Base-by-base conservation (phyloP, 2,888 invertebrate species). In the Incurvaria masculella region DNA sequence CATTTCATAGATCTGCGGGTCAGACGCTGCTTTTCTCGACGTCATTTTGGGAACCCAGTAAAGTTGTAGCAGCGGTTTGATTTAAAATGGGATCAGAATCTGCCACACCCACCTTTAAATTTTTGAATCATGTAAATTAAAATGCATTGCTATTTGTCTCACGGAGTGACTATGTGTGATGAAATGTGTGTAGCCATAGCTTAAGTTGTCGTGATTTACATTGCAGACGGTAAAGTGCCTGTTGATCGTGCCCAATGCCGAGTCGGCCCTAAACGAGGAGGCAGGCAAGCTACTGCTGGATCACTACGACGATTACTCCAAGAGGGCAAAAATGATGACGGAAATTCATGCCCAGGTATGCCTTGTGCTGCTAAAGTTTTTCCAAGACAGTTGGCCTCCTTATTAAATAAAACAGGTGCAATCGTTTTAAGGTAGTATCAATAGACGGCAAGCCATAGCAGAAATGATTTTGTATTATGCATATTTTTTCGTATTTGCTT, bases 241-340 rank as follows among this genome's bases (percentile, higher is more conserved):
- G 66, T 83, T 97, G 57, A 97, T 97, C 72, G 94, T 94, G 66
- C 97, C 97, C 65, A 97, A 97, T 83, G 88, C 96, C 5, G 97
- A 97, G 75, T 97, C 96, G 49, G 97, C 97, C 57, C 83, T 97
- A 58, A 97, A 97, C 71, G 97, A 96, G 67, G 97, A 97, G 74
- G 97, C 97, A 48, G 97, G 96, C 17, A 94, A 94, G 74, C 80
- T 97, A 68, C 80, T 97, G 56, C 81, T 94, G 59, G 95, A 95
- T 75, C 88, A 88, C 62, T 97, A 97, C 71, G 91, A 93, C 68
- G 93, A 92, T 70, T 97, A 97, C 80, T 94, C 87, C 52, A 85
- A 87, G 64, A 78, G 93, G 62, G 94, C 94, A 27, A 88, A 87
- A 72, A 88, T 94, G 87, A 91, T 91, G 87, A 93, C 93, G 41